A percentile compares a stretch with the other conserved stretches of the same genome.
Evolutionary conservation across 1,140 invertebrate species (phyloP).

Genomic region (Babylonia areolata): DNA sequence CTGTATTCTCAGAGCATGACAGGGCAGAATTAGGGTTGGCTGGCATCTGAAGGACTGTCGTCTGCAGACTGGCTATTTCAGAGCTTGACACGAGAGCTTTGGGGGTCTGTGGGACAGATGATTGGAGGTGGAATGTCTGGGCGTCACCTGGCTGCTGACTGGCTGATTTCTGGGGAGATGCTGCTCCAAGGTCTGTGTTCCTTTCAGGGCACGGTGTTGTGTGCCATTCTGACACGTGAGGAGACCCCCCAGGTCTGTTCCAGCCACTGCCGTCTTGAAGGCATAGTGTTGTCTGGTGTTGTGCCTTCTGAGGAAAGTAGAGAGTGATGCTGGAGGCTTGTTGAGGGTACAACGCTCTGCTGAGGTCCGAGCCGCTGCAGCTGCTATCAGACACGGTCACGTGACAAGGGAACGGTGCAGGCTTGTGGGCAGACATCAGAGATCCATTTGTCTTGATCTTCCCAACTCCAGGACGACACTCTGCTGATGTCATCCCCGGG

Average conservation of each 20-base stretch:
- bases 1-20: no score
- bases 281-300: neutral
- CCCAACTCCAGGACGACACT: slow-evolving; percentile 41
- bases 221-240: neutral
- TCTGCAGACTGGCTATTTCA: neutral
- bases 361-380: slow-evolving; percentile 36
- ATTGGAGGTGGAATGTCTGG: no score
- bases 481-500: neutral
- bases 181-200: neutral
- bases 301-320: neutral
- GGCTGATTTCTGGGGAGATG: no score
- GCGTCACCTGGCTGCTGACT: no score
- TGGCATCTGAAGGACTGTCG: neutral
- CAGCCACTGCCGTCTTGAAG: neutral
- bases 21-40: neutral
- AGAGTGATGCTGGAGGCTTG: neutral
- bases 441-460: slow-evolving; percentile 75
- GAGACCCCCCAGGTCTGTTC: neutral
- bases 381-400: neutral
- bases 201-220: neutral
- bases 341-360: neutral
- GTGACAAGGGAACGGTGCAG: neutral
- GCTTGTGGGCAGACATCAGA: slow-evolving; percentile 65
- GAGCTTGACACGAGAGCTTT: neutral
- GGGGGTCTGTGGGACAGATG: no score